phyloP scores from a whole-genome alignment of 2,113 vertebrate genomes.

The Aspiorhynchus laticeps region DNA sequence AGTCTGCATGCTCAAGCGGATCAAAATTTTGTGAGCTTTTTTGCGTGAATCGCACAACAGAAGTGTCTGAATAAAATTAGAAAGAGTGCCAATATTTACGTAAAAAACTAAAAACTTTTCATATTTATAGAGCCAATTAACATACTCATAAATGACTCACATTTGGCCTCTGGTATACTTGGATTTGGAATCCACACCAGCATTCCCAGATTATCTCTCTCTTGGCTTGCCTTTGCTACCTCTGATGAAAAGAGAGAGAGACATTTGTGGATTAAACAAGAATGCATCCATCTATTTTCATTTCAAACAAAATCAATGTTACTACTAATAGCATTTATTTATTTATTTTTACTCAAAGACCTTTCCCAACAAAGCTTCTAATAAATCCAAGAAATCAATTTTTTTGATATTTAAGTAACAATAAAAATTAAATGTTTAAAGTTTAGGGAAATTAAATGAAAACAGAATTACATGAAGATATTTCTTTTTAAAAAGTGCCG shows the following conservation, averaged over 20 bases:
- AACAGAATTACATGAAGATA: background rate
- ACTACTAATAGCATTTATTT: background rate
- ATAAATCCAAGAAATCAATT: background rate
- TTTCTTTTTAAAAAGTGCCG: background rate
- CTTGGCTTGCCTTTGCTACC: constrained; percentile 84
- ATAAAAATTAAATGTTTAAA: background rate
- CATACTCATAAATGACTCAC: constrained; percentile 77
- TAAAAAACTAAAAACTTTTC: background rate
- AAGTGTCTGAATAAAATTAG: background rate
- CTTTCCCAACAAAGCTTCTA: background rate
- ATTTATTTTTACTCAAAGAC: background rate
- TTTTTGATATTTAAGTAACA: background rate
- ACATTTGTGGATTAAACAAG: background rate
- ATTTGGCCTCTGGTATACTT: constrained; percentile 88
- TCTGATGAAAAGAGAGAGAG: constrained; percentile 73
- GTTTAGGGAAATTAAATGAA: background rate
- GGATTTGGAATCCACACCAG: constrained; percentile 95
- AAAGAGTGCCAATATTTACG: background rate
- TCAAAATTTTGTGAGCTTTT: background rate
- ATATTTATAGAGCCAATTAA: background rate
- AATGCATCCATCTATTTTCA: background rate
- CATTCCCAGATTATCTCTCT: constrained; percentile 93
- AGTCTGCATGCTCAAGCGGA: background rate
- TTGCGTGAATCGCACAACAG: background rate
- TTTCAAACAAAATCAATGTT: background rate